Evolutionary conservation across 2,888 invertebrate genomes (phyloP).

Genomic region (Latheticus oryzae): DNA sequence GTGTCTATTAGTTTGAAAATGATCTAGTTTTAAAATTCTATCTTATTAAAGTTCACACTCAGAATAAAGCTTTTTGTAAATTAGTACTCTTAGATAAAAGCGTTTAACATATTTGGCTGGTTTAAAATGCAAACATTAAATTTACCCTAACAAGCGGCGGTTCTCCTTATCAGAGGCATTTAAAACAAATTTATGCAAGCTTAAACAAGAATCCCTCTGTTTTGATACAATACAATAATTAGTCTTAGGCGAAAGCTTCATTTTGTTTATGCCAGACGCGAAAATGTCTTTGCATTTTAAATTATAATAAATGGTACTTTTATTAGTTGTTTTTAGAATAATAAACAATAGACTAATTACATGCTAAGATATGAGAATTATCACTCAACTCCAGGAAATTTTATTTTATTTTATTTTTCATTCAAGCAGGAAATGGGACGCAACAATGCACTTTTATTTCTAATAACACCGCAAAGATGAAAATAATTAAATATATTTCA

Average conservation of each 20-base stretch:
- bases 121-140: conserved; percentile 45
- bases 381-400: no score
- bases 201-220: conserved; percentile 44
- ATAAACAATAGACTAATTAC: no score
- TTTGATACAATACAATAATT: conserved; percentile 35
- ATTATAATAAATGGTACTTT: conserved; percentile 3
- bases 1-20: conserved; percentile 2
- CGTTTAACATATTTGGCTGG: conserved; percentile 42
- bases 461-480: no score
- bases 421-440: no score
- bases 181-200: conserved; percentile 50
- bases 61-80: conserved; percentile 5
- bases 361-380: no score
- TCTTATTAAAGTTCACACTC: conserved; percentile 21
- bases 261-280: conserved; percentile 16
- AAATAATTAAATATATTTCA: no score
- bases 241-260: conserved; percentile 25
- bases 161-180: conserved; percentile 48
- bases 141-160: conserved; percentile 43
- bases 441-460: no score
- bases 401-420: no score
- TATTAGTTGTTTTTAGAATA: no score
- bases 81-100: conserved; percentile 33
- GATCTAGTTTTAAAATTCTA: no score
- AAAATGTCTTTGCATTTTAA: conserved; percentile 9